Evolutionary conservation across 2,797 vertebrate species (phyloP), one percentile per base, ranked within the genome.

Genomic region (Trachurus trachurus): DNA sequence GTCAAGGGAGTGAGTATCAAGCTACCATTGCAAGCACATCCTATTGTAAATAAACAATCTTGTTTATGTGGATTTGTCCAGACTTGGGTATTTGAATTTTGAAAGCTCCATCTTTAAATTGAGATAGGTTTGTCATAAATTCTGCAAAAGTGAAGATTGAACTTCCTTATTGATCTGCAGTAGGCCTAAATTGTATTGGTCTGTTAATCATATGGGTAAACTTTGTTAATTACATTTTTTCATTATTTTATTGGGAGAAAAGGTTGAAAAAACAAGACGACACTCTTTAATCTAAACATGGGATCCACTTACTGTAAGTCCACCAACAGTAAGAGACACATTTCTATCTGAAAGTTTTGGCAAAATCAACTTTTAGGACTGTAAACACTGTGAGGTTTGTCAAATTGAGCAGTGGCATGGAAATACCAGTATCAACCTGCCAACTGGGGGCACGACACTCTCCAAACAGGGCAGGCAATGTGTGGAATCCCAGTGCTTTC

Each of bases 401-500:
- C 57, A 83, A 87, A 92, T 84, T 80, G 82, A 82, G 69, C 86
- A 87, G 63, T 83, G 82, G 65, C 61, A 74, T 66, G 66, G 82
- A 89, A 78, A 80, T 67, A 66, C 70, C 73, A 90, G 79, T 67
- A 74, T 73, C 44, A 59, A 60, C 57, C 67, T 85, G 76, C 84
- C 78, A 88, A 82, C 65, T 57, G 63, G 71, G 67, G 77, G 26
- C 53, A 83, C 9, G 11, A 47, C 47, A 61, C 71, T 77, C 50
- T 65, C 74, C 58, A 77, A 85, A 85, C 71, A 66, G 78, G 37
- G 45, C 61, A 81, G 65, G 72, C 81, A 81, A 90, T 90, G 88
- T 81, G 82, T 88, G 88, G 88, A 93, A 94, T 92, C 85, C 81
- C 59, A 16, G 34, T 66, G 82, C 87, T 90, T 94, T 87, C 63